Percentiles rank a stretch among this genome's conserved stretches.
Conservation (phyloP, 2,888 invertebrate species). For the Eristalis tenax region DNA sequence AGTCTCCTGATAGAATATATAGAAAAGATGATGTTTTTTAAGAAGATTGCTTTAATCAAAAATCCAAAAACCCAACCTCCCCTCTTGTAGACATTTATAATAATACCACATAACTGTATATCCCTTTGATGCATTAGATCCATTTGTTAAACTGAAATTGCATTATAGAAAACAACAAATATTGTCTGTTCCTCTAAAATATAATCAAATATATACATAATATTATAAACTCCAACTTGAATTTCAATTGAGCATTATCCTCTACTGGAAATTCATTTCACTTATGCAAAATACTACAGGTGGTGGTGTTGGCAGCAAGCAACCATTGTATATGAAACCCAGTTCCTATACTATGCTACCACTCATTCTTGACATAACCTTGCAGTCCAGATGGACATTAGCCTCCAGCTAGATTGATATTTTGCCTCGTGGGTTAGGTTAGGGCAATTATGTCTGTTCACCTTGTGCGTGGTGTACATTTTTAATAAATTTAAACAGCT, state of each 20-base stretch:
- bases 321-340: no score
- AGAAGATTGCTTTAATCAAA: conserved; percentile 64
- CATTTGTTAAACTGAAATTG: conserved; percentile 60
- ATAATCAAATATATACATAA: conserved; percentile 64
- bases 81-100: conserved; percentile 62
- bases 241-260: background rate
- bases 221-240: background rate
- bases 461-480: no score
- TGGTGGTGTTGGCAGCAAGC: no score
- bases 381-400: no score
- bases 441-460: no score
- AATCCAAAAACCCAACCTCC: no score
- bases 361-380: background rate
- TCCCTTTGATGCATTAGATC: conserved; percentile 60
- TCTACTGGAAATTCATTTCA: background rate
- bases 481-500: no score
- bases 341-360: no score
- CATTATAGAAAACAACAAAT: conserved; percentile 58
- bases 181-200: conserved; percentile 71
- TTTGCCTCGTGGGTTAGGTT: no score
- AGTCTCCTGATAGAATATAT: conserved; percentile 42
- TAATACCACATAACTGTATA: conserved; percentile 48
- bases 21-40: conserved; percentile 60
- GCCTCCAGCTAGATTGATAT: no score
- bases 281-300: background rate